phyloP scores from a whole-genome alignment of 2,888 invertebrate genomes.

The Cosmia trapezina region DNA sequence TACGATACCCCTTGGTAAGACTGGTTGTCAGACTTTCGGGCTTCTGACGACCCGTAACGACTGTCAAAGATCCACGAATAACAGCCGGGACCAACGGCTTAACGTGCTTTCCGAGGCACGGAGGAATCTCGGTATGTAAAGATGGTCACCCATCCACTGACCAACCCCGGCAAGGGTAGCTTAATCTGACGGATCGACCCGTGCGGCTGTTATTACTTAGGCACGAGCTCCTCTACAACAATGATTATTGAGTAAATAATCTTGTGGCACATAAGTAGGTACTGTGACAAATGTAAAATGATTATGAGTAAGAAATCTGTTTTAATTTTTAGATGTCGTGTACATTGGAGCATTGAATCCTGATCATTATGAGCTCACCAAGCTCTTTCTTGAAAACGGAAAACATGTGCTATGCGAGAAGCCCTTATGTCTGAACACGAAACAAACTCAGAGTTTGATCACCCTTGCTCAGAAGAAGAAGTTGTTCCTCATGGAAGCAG shows the following conservation, averaged over 20 bases:
- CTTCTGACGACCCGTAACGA: too few relatives aligned
- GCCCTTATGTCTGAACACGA: conserved; percentile 95
- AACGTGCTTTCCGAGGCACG: too few relatives aligned
- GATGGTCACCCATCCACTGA: too few relatives aligned
- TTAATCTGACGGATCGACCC: too few relatives aligned
- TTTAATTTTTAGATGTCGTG: conserved; percentile 93
- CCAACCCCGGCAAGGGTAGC: too few relatives aligned
- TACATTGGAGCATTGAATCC: conserved; percentile 95
- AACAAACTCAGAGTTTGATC: conserved; percentile 93
- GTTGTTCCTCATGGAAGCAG: conserved; percentile 96
- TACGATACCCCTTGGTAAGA: too few relatives aligned
- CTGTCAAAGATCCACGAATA: too few relatives aligned
- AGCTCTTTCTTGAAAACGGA: conserved; percentile 94
- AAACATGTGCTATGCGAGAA: conserved; percentile 98
- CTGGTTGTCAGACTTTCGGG: too few relatives aligned
- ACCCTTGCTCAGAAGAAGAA: conserved; percentile 93
- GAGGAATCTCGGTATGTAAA: too few relatives aligned
- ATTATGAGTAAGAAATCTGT: not conserved
- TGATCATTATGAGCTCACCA: conserved; percentile 93
- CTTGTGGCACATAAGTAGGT: not conserved
- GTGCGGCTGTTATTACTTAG: too few relatives aligned
- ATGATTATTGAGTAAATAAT: conserved; percentile 9
- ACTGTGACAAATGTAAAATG: not conserved
- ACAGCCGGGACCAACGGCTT: too few relatives aligned
- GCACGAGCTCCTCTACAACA: too few relatives aligned